Evolutionary conservation across 2,113 vertebrate species (phyloP), one percentile per base, ranked within the genome.

Genomic region (Hirundichthys speculiger): DNA sequence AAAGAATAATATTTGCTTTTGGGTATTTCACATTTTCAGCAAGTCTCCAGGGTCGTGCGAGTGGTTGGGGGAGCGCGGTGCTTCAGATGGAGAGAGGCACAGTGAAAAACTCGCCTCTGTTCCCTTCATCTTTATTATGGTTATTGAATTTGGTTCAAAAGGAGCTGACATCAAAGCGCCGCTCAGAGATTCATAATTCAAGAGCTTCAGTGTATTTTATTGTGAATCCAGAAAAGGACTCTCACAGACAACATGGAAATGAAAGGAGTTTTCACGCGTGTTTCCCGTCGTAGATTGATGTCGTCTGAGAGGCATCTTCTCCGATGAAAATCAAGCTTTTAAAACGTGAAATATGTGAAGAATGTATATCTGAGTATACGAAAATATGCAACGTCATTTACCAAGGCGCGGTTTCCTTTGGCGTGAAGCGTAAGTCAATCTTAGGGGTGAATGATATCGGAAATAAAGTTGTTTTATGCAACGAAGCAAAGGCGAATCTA

Each of bases 71-170:
- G 61, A 73, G 69, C 62, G 50, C 68, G 61, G 69, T 48, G 67
- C 50, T 58, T 66, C 50, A 76, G 73, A 90, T 57, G 55, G 73
- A 72, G 76, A 54, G 54, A 79, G 72, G 70, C 73, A 70, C 59
- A 59, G 64, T 73, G 64, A 87, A 82, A n/a, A 88, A 89, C 88
- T 76, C 75, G 80, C 82, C 72, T 84, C 82, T 84, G 70, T 82
- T 82, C 86, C 84, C 80, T 90, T 91, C 86, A 80, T 89, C 86
- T 89, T 77, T 87, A 88, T 87, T 91, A 89, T 84, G 79, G 80
- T 88, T 92, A 90, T 90, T 90, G 89, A 89, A 90, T 91, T 90
- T 87, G 85, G 89, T 90, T 91, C 86, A 90, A 90, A 92, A 91
- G 90, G 79, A 91, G 82, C 88, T 73, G 80, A 88, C 88, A 88